Conservation (phyloP, 2,888 invertebrate species). For the Caenorhabditis drosophilae region DNA sequence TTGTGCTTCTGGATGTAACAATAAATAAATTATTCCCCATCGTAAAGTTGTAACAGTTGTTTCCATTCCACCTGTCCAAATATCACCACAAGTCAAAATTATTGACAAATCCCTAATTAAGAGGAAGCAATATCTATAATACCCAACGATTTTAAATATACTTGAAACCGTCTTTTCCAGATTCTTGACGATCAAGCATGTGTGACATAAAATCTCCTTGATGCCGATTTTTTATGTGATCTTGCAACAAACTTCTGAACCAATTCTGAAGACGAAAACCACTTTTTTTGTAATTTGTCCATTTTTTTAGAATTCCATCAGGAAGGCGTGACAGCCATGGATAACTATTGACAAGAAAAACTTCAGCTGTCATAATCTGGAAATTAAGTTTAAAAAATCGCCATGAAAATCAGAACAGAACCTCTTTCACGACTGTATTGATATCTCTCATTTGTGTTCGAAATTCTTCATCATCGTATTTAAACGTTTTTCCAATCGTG, state of each 20-base stretch:
- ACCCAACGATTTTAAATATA: constrained; percentile 2
- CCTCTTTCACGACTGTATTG: constrained; percentile 45
- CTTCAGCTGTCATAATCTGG: constrained; percentile 44
- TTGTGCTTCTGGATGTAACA: constrained; percentile 61
- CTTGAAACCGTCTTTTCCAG: constrained; percentile 22
- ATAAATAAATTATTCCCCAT: constrained; percentile 64
- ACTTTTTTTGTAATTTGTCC: constrained; percentile 52
- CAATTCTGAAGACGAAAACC: constrained; percentile 62
- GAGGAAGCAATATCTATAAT: no score
- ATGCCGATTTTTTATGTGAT: constrained; percentile 28
- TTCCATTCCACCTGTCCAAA: constrained; percentile 69
- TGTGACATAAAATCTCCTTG: constrained; percentile 39
- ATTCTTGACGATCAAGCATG: constrained; percentile 33
- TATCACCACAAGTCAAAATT: constrained; percentile 61
- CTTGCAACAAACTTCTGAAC: constrained; percentile 34
- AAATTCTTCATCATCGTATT: constrained; percentile 59
- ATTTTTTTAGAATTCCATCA: constrained; percentile 37
- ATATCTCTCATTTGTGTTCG: constrained; percentile 26
- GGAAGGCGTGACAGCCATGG: constrained; percentile 51
- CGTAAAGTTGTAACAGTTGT: constrained; percentile 63
- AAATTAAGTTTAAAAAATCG: constrained; percentile 3
- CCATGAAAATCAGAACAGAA: no score
- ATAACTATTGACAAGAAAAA: constrained; percentile 59
- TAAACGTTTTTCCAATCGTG: constrained; percentile 62
- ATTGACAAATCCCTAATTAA: constrained; percentile 57